Evolutionary conservation across 1,140 invertebrate genomes (phyloP).

Genomic region (Charaxes varanes): DNA sequence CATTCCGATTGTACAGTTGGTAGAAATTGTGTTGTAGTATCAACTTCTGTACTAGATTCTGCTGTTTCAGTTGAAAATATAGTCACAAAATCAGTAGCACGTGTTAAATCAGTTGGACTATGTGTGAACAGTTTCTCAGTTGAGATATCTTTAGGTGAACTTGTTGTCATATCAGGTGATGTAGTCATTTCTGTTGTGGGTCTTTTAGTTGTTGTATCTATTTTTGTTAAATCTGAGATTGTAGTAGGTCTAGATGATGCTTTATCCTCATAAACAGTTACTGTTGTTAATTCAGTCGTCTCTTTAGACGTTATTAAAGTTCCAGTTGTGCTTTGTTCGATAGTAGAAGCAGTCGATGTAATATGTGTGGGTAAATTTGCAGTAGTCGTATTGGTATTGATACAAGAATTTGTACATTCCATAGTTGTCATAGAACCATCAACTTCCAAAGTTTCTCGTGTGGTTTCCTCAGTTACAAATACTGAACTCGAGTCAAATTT

Average conservation of each 20-base stretch:
- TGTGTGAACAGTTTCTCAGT: conserved; percentile 70
- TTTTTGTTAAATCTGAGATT: conserved; percentile 18
- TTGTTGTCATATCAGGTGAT: conserved; percentile 14
- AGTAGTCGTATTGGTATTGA: conserved; percentile 24
- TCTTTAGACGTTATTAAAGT: conserved; percentile 20
- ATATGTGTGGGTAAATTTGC: conserved; percentile 18
- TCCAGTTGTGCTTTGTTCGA: conserved; percentile 7
- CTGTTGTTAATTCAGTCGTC: conserved; percentile 16
- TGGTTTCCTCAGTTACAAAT: conserved; percentile 21
- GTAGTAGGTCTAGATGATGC: conserved; percentile 6
- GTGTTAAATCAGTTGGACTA: conserved; percentile 63
- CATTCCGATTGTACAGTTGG: conserved; percentile 71
- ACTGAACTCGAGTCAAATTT: conserved; percentile 20
- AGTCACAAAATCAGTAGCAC: conserved; percentile 33
- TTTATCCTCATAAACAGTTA: conserved; percentile 17
- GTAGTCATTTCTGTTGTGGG: conserved; percentile 26
- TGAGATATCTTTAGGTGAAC: conserved; percentile 41
- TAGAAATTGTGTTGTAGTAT: conserved; percentile 30
- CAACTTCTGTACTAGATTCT: conserved; percentile 30
- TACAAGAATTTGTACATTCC: conserved; percentile 26
- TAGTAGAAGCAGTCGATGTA: conserved; percentile 8
- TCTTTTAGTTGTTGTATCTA: conserved; percentile 21
- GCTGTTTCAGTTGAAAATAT: conserved; percentile 31
- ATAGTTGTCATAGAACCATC: conserved; percentile 40
- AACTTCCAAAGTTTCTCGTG: conserved; percentile 29